Evolutionary conservation across 2,113 vertebrate genomes (phyloP), one percentile per base, ranked within the genome.

Genomic region (Cichladusa arquata): DNA sequence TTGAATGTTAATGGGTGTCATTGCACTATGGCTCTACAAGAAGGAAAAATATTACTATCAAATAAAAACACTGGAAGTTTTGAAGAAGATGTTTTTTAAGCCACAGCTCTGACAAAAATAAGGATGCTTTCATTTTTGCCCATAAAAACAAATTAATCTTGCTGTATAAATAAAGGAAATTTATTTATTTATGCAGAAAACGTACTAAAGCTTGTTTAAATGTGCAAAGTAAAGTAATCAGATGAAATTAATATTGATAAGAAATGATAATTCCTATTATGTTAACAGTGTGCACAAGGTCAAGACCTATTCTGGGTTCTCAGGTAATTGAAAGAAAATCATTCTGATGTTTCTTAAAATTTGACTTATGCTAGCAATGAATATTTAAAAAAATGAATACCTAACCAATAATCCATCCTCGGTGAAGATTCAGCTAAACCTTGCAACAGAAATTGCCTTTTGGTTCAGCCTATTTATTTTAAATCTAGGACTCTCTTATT

Each of bases 1-100:
- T 83, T 97, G 88, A 93, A 93, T 97, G 90, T 96, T 97, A 96
- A 94, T 93, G 50, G 76, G 78, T 97, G 89, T 96, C 86, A 93
- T 47, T 91, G 88, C 95, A 84, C 65, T 94, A 51, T 95, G 78
- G 64, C 56, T 97, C 34, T 92, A 88, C 91, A 71, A 73, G 72
- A 93, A 95, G 33, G 45, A 90, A 93, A 50, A 66, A 72, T 88
- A 72, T 94, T 76, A 77, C 22, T 84, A 95, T 91, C 64, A 95
- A 96, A 94, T 51, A 38, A 87, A 97, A 97, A 60, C 50, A 33
- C 62, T 80, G 34, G 53, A 91, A 89, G 48, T 89, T 96, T 76
- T 90, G 78, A 96, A 90, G 69, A 86, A 88, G 86, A 76, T 66
- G 15, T 4, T 58, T 94, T 91, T 88, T 88, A 95, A 90, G 61